These are phyloP conservation scores for Drosophila pullipes DNA, from an alignment of 2,888 invertebrate species.

Conservation along the genomic window DNA sequence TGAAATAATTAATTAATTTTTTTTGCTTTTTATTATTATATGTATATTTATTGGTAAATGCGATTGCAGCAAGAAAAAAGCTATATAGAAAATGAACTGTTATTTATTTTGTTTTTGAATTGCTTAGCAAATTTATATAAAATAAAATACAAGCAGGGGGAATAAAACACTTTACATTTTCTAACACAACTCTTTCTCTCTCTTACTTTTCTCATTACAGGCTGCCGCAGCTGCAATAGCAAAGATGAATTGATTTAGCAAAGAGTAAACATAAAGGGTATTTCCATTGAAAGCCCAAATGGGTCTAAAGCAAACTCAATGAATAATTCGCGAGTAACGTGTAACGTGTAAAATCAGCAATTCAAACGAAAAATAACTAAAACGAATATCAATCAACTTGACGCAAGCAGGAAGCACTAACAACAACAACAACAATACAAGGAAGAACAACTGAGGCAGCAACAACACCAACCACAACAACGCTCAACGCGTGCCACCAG, in stretches of 20 bases:
- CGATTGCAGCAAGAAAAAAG: not conserved
- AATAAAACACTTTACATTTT: no score
- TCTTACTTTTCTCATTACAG: conserved; percentile 48
- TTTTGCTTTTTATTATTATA: not conserved
- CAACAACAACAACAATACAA: not conserved
- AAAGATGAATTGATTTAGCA: conserved; percentile 54
- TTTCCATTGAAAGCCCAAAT: conserved; percentile 1
- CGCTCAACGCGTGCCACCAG: conserved; percentile 74
- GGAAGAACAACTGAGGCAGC: conserved; percentile 1
- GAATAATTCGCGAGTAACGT: conserved; percentile 44
- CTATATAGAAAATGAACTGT: fast-evolving
- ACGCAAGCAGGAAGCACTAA: no score
- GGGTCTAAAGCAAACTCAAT: conserved; percentile 41
- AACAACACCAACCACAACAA: conserved; percentile 7
- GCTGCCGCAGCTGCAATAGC: conserved; percentile 7
- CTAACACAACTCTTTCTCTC: not conserved
- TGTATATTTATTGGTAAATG: not conserved
- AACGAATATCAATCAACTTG: no score
- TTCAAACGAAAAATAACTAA: not conserved
- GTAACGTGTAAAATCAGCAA: conserved; percentile 54
- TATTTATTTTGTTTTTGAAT: not conserved
- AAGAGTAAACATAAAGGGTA: conserved; percentile 22
- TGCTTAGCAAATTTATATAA: fast-evolving
- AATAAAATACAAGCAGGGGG: not conserved
- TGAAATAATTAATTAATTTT: not conserved